Evolutionary conservation across 2,113 vertebrate species (phyloP), one percentile per base, ranked within the genome.

Genomic region (Myodes glareolus): DNA sequence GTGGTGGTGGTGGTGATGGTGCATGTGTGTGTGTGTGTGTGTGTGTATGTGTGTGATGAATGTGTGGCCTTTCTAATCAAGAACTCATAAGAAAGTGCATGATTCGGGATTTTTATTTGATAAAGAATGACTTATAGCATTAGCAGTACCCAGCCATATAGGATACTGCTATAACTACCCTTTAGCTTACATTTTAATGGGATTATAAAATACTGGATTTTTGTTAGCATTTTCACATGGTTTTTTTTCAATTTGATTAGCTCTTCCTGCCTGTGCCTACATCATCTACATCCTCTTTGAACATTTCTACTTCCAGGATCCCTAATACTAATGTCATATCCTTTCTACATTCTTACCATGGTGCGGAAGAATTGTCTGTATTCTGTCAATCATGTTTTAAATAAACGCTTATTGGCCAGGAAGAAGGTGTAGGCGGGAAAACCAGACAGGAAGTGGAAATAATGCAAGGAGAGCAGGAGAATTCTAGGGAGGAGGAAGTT

Each of bases 181-280:
- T n/a, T 61, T 61, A 39, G 80, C 23, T 82, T 82, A 14, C n/a
- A 39, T 27, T 27, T 82, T 39, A 82, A 29, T 82, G n/a, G 3
- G 25, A 61, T 61, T 61, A 29, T 21, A 82, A 39, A 61, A 25
- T 29, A 39, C 23, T 29, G 25, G 23, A 12, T 29, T 61, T 61
- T n/a, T 61, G 16, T 61, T 25, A 13, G 16, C n/a, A 42, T 58
- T 39, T 82, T 39, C 23, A 39, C 21, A 23, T 1, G 27, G n/a
- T n/a, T n/a, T 19, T 39, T 82, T 81, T 58, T 55, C 33, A 39
- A 36, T 39, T 25, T 39, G 21, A 3, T 25, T 81, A 39, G 52
- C 21, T 6, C 0, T 14, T 5, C 31, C 17, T n/a, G 11, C 21
- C 19, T 12, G 52, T 5, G 33, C 8, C 5, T 0, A 17, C 10